phyloP scores from a whole-genome alignment of 2,113 vertebrate species.

The Malurus elegans region DNA sequence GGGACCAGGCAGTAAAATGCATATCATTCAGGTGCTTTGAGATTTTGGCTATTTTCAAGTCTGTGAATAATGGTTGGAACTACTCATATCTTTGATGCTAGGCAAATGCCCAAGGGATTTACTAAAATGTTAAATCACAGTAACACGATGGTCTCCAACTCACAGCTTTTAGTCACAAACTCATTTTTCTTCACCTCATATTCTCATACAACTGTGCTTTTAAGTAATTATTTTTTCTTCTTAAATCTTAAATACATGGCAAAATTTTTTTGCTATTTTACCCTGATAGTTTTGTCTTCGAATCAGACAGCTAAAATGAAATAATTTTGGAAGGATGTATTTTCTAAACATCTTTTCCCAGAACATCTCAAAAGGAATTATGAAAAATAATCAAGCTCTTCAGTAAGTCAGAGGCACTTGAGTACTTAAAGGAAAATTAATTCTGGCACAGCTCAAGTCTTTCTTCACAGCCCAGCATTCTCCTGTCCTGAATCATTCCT shows the following conservation, averaged over 20 bases:
- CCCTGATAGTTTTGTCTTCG: background rate
- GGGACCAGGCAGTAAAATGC: background rate
- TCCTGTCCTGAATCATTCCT: background rate
- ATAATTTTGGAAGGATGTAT: background rate
- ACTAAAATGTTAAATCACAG: background rate
- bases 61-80: background rate
- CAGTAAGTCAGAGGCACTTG: background rate
- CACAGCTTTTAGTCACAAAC: background rate
- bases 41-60: conserved; percentile 37
- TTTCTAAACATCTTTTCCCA: background rate
- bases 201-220: background rate
- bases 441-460: background rate
- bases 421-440: background rate
- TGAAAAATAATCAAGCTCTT: background rate
- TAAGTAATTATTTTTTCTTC: background rate
- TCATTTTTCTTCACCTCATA: background rate
- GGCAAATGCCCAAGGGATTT: conserved; percentile 2
- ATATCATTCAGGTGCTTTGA: conserved; percentile 8
- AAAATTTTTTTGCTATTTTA: background rate
- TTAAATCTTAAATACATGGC: background rate
- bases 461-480: background rate
- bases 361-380: background rate
- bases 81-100: background rate
- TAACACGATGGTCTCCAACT: background rate
- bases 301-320: background rate